Evolutionary conservation across 2,888 invertebrate genomes (phyloP).

Genomic region (Glaucopsyche alexis): DNA sequence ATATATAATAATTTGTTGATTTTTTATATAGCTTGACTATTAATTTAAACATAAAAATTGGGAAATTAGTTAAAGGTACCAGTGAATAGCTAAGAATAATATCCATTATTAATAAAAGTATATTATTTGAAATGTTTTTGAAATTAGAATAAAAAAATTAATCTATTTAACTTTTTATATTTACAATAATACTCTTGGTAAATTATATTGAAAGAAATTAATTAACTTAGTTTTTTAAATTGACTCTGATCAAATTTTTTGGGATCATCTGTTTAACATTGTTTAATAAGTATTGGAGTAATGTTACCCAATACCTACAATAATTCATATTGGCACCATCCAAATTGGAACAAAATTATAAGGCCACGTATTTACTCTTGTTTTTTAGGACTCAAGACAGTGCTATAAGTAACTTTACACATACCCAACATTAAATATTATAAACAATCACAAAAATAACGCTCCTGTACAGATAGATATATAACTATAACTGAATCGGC

Average conservation of each 20-base stretch:
- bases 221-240: constrained; percentile 15
- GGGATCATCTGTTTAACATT: neutral
- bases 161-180: constrained; percentile 1
- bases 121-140: neutral
- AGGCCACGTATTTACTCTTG: neutral
- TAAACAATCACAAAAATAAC: constrained; percentile 65
- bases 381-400: neutral
- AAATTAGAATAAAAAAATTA: neutral
- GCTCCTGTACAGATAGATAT: constrained; percentile 57
- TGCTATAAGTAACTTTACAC: constrained; percentile 20
- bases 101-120: neutral
- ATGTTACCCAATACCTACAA: neutral
- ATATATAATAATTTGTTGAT: neutral
- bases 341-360: constrained; percentile 1
- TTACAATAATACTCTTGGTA: constrained; percentile 27
- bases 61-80: neutral
- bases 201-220: constrained; percentile 29
- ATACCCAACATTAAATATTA: constrained; percentile 47
- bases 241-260: neutral
- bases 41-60: neutral
- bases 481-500: constrained; percentile 53
- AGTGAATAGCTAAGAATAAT: constrained; percentile 13
- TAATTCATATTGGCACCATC: neutral
- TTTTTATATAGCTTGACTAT: neutral
- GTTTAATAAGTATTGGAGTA: neutral